Conservation (phyloP, 2,888 invertebrate species). For the Eupeodes latifasciatus region DNA sequence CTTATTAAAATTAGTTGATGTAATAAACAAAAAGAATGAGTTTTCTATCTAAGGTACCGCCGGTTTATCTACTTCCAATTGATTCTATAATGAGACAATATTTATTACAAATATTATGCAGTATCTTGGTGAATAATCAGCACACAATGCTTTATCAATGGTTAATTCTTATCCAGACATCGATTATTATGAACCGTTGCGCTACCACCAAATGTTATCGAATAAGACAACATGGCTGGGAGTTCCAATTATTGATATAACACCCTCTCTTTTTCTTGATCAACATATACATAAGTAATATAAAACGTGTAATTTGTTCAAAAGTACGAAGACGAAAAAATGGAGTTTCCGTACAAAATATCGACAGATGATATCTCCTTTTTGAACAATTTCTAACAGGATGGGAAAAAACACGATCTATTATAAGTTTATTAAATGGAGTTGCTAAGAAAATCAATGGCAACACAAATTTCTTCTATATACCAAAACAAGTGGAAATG, state of each 20-base stretch:
- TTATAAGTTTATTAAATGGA: conserved; percentile 58
- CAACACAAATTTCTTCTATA: conserved; percentile 59
- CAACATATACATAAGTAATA: conserved; percentile 77
- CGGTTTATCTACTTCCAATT: conserved; percentile 72
- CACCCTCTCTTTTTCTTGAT: conserved; percentile 79
- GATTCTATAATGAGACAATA: conserved; percentile 77
- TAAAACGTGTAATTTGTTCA: no score
- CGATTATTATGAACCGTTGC: conserved; percentile 81
- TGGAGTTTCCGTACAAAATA: not conserved
- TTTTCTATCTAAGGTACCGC: conserved; percentile 43
- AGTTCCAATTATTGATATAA: conserved; percentile 81
- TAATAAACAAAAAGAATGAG: not conserved
- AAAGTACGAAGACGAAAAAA: not conserved
- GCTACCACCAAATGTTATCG: conserved; percentile 81
- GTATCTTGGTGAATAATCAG: conserved; percentile 76
- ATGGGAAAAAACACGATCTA: no score
- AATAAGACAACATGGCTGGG: conserved; percentile 81
- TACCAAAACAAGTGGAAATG: conserved; percentile 72
- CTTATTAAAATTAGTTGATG: not conserved
- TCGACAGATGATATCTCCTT: no score
- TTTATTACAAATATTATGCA: conserved; percentile 74
- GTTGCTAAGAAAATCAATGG: conserved; percentile 75
- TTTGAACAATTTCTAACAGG: no score
- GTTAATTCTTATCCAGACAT: conserved; percentile 81
- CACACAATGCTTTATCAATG: conserved; percentile 78